These are phyloP conservation scores for Leucopsar rothschildi DNA, from an alignment of 2,113 vertebrate genomes.

Conservation along the genomic window DNA sequence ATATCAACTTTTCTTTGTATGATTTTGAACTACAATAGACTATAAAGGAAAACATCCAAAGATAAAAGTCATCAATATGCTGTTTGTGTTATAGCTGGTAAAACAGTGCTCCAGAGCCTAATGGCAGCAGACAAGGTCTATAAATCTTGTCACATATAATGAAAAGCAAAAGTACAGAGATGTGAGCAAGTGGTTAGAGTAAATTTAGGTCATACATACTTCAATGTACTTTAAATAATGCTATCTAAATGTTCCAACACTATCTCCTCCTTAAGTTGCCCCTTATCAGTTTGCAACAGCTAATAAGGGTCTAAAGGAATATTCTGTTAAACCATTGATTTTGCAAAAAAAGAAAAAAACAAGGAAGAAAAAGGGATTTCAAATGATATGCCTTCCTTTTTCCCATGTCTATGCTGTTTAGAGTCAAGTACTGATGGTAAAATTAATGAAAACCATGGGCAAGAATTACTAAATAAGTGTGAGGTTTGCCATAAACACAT, in stretches of 20 bases:
- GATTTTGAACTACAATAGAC: neutral
- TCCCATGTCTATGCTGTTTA: neutral
- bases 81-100: neutral
- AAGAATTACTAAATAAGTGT: neutral
- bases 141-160: slow-evolving; percentile 2
- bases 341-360: neutral
- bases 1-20: neutral
- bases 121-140: neutral
- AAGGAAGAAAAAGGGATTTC: neutral
- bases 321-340: neutral
- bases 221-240: neutral
- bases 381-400: neutral
- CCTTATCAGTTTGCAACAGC: neutral
- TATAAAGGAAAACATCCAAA: neutral
- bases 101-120: neutral
- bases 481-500: neutral
- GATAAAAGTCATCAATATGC: neutral
- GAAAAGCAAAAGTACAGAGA: neutral
- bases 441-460: neutral
- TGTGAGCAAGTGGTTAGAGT: neutral
- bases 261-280: neutral
- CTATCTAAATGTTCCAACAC: neutral
- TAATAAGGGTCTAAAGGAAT: neutral
- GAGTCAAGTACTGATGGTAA: neutral
- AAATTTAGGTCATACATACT: neutral